Percentiles rank a stretch among this genome's conserved stretches.
Conservation (phyloP, 2,888 invertebrate genomes). For the Hypsopygia costalis region DNA sequence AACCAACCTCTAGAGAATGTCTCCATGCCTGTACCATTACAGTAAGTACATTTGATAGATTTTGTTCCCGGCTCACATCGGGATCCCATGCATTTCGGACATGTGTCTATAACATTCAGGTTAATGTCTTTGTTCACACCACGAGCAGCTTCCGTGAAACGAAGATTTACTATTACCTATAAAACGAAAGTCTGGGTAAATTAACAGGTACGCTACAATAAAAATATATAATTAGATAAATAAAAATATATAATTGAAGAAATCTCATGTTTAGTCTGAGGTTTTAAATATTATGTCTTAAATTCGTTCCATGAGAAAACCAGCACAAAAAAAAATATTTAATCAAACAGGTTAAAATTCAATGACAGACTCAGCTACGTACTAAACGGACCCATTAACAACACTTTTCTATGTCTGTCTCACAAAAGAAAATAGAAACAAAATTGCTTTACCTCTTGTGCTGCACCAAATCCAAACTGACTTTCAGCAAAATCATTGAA, state of each 20-base stretch:
- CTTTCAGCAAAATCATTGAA: constrained; percentile 94
- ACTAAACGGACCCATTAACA: too few relatives aligned
- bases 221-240: too few relatives aligned
- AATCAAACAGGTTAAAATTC: too few relatives aligned
- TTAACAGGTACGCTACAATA: too few relatives aligned
- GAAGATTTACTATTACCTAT: constrained; percentile 91
- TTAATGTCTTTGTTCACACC: constrained; percentile 96
- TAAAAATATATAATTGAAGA: too few relatives aligned
- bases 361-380: too few relatives aligned
- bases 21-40: constrained; percentile 98
- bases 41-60: constrained; percentile 92
- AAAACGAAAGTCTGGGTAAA: constrained; percentile 19
- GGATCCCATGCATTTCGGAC: constrained; percentile 92
- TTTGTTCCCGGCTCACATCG: constrained; percentile 96
- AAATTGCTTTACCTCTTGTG: constrained; percentile 95
- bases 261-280: too few relatives aligned
- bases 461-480: constrained; percentile 93
- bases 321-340: too few relatives aligned
- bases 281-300: too few relatives aligned
- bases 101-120: constrained; percentile 95
- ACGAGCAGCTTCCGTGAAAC: constrained; percentile 96
- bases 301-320: too few relatives aligned
- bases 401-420: too few relatives aligned
- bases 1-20: constrained; percentile 85
- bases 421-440: too few relatives aligned